These are phyloP conservation scores for Stratiomys singularior DNA, from an alignment of 2,888 invertebrate genomes.

Conservation along the genomic window DNA sequence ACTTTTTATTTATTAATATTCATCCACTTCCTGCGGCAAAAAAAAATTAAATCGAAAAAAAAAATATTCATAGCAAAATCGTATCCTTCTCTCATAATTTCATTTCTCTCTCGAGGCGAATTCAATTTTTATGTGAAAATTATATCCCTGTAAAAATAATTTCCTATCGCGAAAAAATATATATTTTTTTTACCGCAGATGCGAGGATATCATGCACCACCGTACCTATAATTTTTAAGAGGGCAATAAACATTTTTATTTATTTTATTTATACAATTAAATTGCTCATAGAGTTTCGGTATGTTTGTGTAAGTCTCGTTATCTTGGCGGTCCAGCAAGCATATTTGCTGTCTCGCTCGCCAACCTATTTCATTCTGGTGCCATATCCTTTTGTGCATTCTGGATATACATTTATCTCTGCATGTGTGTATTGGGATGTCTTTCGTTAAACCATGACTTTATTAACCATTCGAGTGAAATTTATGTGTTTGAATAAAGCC, in stretches of 20 bases:
- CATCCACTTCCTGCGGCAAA: background rate
- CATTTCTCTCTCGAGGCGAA: background rate
- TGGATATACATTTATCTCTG: background rate
- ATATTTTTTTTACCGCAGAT: background rate
- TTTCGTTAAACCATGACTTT: conserved; percentile 39
- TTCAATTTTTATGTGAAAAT: conserved; percentile 15
- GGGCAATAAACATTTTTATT: background rate
- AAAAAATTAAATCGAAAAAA: too few species aligned
- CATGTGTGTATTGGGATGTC: background rate
- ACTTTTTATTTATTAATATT: background rate
- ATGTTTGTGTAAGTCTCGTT: too few species aligned
- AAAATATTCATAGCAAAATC: too few species aligned
- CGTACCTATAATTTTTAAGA: background rate
- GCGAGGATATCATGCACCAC: background rate
- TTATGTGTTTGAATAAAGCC: conserved; percentile 32
- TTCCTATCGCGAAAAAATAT: background rate
- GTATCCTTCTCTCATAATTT: background rate
- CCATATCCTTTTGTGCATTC: background rate
- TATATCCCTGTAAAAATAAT: background rate
- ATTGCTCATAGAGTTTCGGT: background rate
- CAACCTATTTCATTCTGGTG: background rate
- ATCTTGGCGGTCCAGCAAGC: too few species aligned
- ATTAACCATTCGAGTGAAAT: conserved; percentile 39
- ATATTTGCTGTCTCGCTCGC: too few species aligned
- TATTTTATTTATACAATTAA: background rate